Evolutionary conservation across 2,797 vertebrate genomes (phyloP).

Genomic region (Chaunax sp.): DNA sequence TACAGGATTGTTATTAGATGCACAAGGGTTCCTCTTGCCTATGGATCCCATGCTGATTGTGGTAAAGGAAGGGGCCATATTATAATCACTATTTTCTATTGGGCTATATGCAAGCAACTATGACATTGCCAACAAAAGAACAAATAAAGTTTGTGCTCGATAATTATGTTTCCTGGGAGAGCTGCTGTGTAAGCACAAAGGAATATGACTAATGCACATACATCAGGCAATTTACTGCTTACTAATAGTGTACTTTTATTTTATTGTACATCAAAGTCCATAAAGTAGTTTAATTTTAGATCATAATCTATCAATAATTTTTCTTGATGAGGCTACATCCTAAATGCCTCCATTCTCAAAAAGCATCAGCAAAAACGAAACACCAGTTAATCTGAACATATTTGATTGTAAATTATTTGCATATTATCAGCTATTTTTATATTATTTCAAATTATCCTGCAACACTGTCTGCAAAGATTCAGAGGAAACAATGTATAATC

Average conservation of each 20-base stretch:
- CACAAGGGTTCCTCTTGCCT: constrained; percentile 25
- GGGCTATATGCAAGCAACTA: constrained; percentile 13
- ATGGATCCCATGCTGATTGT: constrained; percentile 30
- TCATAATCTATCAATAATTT: background rate
- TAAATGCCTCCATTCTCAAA: background rate
- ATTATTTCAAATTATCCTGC: background rate
- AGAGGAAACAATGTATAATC: background rate
- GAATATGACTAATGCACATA: background rate
- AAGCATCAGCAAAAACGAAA: no score
- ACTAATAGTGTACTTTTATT: background rate
- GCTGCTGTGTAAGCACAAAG: constrained; percentile 26
- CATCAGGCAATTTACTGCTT: background rate
- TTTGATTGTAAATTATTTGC: background rate
- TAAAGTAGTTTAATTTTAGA: no score
- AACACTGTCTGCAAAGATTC: background rate
- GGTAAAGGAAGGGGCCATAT: constrained; percentile 10
- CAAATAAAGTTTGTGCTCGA: constrained; percentile 9
- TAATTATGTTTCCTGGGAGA: background rate
- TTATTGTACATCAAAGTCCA: background rate
- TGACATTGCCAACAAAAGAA: constrained; percentile 9
- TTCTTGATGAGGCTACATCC: background rate
- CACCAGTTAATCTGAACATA: no score
- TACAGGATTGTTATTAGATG: constrained; percentile 15
- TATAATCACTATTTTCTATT: background rate
- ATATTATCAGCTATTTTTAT: background rate